Percentiles rank a stretch among this genome's conserved stretches.
These are phyloP conservation scores for Camponotus floridanus DNA, from an alignment of 1,140 invertebrate species.

Conservation along the genomic window DNA sequence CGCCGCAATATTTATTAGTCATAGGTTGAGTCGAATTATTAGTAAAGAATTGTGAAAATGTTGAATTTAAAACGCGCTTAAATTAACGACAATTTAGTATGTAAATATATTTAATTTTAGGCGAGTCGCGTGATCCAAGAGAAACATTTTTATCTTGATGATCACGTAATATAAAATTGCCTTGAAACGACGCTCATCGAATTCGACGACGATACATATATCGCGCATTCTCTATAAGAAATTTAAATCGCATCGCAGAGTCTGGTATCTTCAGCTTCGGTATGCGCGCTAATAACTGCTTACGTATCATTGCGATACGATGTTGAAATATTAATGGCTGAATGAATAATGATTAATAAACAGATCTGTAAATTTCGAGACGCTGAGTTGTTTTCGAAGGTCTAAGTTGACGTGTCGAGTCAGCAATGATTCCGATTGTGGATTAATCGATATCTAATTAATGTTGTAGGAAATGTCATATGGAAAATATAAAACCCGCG, in stretches of 20 bases:
- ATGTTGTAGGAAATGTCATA: neutral
- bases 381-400: neutral
- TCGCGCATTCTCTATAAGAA: constrained; percentile 42
- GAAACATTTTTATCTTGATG: constrained; percentile 38
- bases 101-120: constrained; percentile 37
- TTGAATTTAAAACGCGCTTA: constrained; percentile 9
- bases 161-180: constrained; percentile 32
- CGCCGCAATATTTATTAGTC: neutral
- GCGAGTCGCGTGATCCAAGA: constrained; percentile 10
- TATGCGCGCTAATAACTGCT: constrained; percentile 50
- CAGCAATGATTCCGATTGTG: neutral
- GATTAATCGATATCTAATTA: neutral
- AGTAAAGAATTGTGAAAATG: neutral
- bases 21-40: neutral
- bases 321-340: constrained; percentile 66
- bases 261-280: neutral
- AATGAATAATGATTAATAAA: constrained; percentile 64
- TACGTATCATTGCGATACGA: constrained; percentile 24
- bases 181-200: constrained; percentile 17
- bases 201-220: constrained; percentile 10
- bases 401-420: neutral
- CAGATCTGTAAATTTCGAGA: constrained; percentile 41
- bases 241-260: constrained; percentile 44
- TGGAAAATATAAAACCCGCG: neutral
- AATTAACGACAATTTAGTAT: constrained; percentile 34